These are phyloP conservation scores for Coracias cyanogaster DNA, from an alignment of 2,797 vertebrate genomes.

Conservation along the genomic window DNA sequence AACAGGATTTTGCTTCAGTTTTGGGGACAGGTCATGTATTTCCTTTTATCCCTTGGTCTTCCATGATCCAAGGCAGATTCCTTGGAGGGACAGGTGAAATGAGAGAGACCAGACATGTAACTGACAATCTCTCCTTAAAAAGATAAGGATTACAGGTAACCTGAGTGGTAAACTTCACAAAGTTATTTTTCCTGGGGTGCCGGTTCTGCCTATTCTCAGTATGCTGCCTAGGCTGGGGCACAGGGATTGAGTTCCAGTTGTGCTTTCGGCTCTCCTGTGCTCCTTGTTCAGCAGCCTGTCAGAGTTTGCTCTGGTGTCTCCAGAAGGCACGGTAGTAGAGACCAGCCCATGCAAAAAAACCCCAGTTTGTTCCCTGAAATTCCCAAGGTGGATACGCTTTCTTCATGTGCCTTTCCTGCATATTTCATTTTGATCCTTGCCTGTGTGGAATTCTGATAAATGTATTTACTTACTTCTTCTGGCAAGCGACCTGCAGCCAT, in stretches of 20 bases:
- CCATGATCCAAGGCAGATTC: not conserved
- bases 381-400: not conserved
- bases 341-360: not conserved
- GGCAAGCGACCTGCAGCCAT: constrained; percentile 24
- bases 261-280: not conserved
- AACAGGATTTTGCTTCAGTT: not conserved
- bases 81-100: not conserved
- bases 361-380: not conserved
- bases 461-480: constrained; percentile 43
- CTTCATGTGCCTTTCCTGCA: not conserved
- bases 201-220: not conserved
- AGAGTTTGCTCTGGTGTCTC: not conserved
- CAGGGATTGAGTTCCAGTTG: not conserved
- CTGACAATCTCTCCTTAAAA: not conserved
- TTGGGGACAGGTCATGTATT: not conserved
- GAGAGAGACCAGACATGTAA: not conserved
- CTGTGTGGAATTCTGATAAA: constrained; percentile 28
- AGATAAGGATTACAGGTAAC: not conserved
- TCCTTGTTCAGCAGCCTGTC: not conserved
- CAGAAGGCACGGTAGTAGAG: not conserved
- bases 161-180: not conserved
- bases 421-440: constrained; percentile 14
- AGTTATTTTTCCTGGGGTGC: not conserved
- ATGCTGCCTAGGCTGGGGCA: not conserved
- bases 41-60: not conserved